Base-by-base conservation (phyloP, 2,888 invertebrate species). In the Tinea trinotella region DNA sequence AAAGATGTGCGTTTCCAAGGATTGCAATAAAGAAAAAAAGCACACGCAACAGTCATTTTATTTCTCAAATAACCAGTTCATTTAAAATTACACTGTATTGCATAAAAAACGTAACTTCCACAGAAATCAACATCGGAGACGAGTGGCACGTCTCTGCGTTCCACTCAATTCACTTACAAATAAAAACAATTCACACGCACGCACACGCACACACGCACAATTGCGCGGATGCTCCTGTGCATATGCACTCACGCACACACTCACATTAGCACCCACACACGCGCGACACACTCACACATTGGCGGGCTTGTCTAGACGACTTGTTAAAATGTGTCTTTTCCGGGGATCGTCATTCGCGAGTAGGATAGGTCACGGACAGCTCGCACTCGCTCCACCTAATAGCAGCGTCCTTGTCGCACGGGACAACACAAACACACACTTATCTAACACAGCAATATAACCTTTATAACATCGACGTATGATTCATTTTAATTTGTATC, bases 291-390 rank as follows among this genome's bases (percentile, higher is more conserved):
- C 54, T 36, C 58, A 13, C 58, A 57, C 53, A 52, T 52, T 52
- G 58, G 59, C 66, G 13, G 13, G 40, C 40, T 57, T 67, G 84
- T 84, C 84, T 84, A 84, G 84, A 85, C 84, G 67, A 71, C 71
- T 80, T 72, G 82, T 79, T 81, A 80, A 80, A 78, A 76, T 71
- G 74, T 74, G 71, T 77, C 79, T 82, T 52, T 55, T 84, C 83
- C 81, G 81, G 81, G 80, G 68, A 79, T 77, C 82, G 79, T 77
- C 81, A 81, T 82, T 84, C 82, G 78, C 79, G 76, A 82, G 84
- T 85, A 83, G 84, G 84, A 84, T 85, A 85, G 85, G 85, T 85
- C 85, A 83, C 84, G 84, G 84, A 83, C 81, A 71, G 65, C 55
- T 61, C 64, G 59, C 57, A 80, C 81, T 63, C 71, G 59, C 64